phyloP scores from a whole-genome alignment of 1,140 invertebrate genomes.

The Pinna nobilis region DNA sequence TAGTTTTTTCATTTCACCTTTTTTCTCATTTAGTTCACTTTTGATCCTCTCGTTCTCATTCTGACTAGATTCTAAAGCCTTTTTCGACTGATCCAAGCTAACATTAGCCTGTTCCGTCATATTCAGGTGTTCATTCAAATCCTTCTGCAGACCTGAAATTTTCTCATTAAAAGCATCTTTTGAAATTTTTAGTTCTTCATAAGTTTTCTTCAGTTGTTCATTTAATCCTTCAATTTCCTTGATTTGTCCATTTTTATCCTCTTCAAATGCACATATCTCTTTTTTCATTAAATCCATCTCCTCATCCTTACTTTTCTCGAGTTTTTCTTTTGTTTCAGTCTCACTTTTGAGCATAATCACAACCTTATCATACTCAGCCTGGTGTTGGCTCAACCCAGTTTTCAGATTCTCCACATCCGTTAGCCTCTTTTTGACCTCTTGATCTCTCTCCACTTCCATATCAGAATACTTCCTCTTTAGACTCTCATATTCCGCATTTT shows the following conservation, averaged over 20 bases:
- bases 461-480: not conserved
- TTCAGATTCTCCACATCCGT: not conserved
- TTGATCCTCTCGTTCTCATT: slow-evolving; percentile 17
- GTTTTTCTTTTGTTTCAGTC: not conserved
- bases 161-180: slow-evolving; percentile 7
- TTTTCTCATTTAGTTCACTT: slow-evolving; percentile 4
- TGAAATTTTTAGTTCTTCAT: not conserved
- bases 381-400: not conserved
- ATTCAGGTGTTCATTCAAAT: not conserved
- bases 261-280: not conserved
- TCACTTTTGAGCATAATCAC: slow-evolving; percentile 2
- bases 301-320: not conserved
- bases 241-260: not conserved
- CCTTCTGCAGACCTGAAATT: slow-evolving; percentile 11
- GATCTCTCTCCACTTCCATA: too few species aligned
- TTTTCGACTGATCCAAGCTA: slow-evolving; percentile 9
- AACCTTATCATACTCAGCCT: slow-evolving; percentile 10
- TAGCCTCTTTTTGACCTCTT: not conserved
- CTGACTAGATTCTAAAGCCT: slow-evolving; percentile 8
- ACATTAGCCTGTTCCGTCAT: not conserved
- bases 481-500: not conserved
- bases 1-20: slow-evolving; percentile 17
- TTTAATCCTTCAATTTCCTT: slow-evolving; percentile 4
- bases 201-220: slow-evolving; percentile 11
- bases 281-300: slow-evolving; percentile 15